phyloP scores from a whole-genome alignment of 2,113 vertebrate genomes.

The Entelurus aequoreus region DNA sequence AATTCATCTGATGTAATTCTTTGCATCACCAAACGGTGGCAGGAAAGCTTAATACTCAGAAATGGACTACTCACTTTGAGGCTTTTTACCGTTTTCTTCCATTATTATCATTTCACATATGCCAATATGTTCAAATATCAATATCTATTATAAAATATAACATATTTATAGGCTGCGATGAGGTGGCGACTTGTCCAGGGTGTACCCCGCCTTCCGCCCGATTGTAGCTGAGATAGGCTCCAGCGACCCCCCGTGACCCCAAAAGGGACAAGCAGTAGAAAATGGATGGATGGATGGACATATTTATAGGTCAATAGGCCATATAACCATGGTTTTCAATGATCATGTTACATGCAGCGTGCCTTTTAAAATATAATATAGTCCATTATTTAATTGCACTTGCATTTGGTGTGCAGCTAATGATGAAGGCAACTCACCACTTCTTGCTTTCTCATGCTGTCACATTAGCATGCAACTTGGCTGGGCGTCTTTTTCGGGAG shows the following conservation, averaged over 20 bases:
- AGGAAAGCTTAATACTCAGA: conserved; percentile 33
- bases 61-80: neutral
- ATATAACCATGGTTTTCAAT: no score
- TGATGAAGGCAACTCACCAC: neutral
- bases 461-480: conserved; percentile 5
- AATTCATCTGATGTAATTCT: conserved; percentile 36
- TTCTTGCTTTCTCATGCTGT: neutral
- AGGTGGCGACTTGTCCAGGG: no score
- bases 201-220: no score
- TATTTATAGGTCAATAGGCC: no score
- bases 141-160: neutral
- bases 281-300: no score
- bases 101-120: neutral
- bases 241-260: no score
- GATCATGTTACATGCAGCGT: no score
- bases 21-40: conserved; percentile 60
- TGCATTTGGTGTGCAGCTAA: neutral
- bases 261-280: no score
- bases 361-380: neutral
- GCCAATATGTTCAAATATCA: neutral
- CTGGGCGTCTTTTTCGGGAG: neutral
- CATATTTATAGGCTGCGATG: no score
- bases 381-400: neutral
- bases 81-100: neutral
- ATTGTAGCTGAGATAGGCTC: no score